phyloP scores from a whole-genome alignment of 1,140 invertebrate genomes.

The Rhyzopertha dominica region DNA sequence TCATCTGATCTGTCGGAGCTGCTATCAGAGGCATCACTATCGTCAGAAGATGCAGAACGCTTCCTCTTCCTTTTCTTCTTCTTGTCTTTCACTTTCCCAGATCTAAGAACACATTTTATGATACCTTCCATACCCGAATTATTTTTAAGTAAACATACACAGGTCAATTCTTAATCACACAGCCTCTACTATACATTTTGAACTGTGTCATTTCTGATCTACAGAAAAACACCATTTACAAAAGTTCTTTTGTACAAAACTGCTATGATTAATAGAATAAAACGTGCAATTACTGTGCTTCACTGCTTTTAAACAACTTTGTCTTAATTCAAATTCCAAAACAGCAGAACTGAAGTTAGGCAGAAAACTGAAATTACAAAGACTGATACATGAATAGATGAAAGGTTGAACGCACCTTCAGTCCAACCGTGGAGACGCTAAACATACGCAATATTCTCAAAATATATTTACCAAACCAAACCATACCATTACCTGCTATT shows the following conservation, averaged over 20 bases:
- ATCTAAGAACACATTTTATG: slow-evolving; percentile 34
- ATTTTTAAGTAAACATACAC: too few relatives aligned
- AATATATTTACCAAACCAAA: slow-evolving; percentile 27
- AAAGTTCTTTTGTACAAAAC: too few relatives aligned
- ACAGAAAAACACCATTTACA: too few relatives aligned
- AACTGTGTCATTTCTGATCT: too few relatives aligned
- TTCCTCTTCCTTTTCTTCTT: slow-evolving; percentile 41
- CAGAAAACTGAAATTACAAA: slow-evolving; percentile 6
- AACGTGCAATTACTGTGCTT: too few relatives aligned
- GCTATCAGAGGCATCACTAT: slow-evolving; percentile 28
- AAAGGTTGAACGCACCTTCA: slow-evolving; percentile 38
- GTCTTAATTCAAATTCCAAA: too few relatives aligned
- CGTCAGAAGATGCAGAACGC: slow-evolving; percentile 22
- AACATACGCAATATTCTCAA: slow-evolving; percentile 32
- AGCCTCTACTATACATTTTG: too few relatives aligned
- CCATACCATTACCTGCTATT: slow-evolving; percentile 37
- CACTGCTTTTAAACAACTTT: too few relatives aligned
- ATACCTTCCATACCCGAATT: too few relatives aligned
- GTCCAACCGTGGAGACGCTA: slow-evolving; percentile 34
- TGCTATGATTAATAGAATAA: too few relatives aligned
- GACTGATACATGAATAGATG: neutral
- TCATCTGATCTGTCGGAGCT: slow-evolving; percentile 27
- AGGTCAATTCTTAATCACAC: too few relatives aligned
- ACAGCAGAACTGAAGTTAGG: too few relatives aligned
- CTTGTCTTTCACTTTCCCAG: slow-evolving; percentile 32